Percentiles rank a stretch among this genome's conserved stretches.
Evolutionary conservation across 2,113 vertebrate genomes (phyloP).

Genomic region (Macquaria australasica): DNA sequence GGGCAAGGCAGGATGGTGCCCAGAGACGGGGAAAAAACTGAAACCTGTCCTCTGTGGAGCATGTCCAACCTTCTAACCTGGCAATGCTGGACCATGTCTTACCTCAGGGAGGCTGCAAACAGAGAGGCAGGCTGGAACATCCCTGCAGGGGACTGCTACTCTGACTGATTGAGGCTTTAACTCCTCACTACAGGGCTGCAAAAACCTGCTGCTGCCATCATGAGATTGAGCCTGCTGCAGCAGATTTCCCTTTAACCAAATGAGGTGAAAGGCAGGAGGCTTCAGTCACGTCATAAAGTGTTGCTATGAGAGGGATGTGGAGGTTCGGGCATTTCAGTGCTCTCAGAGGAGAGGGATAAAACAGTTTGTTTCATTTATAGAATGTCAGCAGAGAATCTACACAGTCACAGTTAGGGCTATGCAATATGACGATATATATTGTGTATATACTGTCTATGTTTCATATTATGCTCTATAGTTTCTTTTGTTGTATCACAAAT

Average conservation of each 20-base stretch:
- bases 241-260: conserved; percentile 40
- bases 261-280: background rate
- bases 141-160: conserved; percentile 23
- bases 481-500: too few relatives aligned
- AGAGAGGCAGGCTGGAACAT: conserved; percentile 20
- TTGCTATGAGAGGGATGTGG: background rate
- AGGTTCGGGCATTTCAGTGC: background rate
- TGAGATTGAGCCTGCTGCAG: conserved; percentile 30
- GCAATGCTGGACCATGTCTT: conserved; percentile 3
- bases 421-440: too few relatives aligned
- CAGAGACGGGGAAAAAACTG: background rate
- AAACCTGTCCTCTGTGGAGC: conserved; percentile 17
- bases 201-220: conserved; percentile 25
- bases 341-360: background rate
- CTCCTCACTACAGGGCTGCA: conserved; percentile 20
- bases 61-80: background rate
- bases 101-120: conserved; percentile 3
- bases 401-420: too few relatives aligned
- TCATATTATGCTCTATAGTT: too few relatives aligned
- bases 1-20: background rate
- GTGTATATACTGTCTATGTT: too few relatives aligned
- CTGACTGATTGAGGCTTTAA: conserved; percentile 31
- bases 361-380: background rate
- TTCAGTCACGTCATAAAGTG: background rate
- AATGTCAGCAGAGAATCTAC: background rate